phyloP scores from a whole-genome alignment of 2,888 invertebrate species.

The Drosophila diplacantha region DNA sequence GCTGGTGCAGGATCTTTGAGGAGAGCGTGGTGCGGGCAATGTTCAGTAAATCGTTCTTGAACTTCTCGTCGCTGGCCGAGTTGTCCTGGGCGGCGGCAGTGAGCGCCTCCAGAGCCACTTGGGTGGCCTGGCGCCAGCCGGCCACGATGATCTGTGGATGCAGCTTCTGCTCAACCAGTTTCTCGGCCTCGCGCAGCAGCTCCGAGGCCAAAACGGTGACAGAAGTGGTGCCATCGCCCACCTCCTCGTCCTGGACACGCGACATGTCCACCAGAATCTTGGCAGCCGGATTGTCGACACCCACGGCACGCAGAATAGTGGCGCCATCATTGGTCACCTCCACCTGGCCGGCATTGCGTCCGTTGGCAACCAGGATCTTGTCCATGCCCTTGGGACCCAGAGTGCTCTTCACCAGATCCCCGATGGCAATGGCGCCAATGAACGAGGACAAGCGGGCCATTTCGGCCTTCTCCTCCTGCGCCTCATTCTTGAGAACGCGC shows the following conservation, averaged over 20 bases:
- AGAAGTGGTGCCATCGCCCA: slow-evolving; percentile 99
- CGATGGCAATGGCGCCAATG: slow-evolving; percentile 98
- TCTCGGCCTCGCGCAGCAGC: slow-evolving; percentile 95
- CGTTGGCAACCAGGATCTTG: slow-evolving; percentile 89
- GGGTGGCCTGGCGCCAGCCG: slow-evolving; percentile 94
- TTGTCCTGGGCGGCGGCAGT: slow-evolving; percentile 89
- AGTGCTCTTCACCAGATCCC: slow-evolving; percentile 98
- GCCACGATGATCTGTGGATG: slow-evolving; percentile 98
- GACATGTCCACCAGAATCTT: slow-evolving; percentile 99
- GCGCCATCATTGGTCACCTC: slow-evolving; percentile 99
- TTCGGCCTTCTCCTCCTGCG: slow-evolving; percentile 98
- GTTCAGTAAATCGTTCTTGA: slow-evolving; percentile 93
- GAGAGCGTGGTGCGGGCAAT: slow-evolving; percentile 98
- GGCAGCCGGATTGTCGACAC: slow-evolving; percentile 99
- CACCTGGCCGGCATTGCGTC: slow-evolving; percentile 89
- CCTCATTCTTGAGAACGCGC: slow-evolving; percentile 95
- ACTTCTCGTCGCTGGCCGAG: slow-evolving; percentile 85
- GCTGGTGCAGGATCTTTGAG: slow-evolving; percentile 97
- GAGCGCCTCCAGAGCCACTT: slow-evolving; percentile 90
- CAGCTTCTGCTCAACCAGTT: slow-evolving; percentile 93
- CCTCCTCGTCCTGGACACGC: slow-evolving; percentile 98
- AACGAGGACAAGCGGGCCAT: slow-evolving; percentile 98
- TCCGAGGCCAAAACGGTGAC: slow-evolving; percentile 96
- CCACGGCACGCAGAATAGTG: slow-evolving; percentile 96
- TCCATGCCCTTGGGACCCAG: slow-evolving; percentile 99